Evolutionary conservation across 2,113 vertebrate species (phyloP).

Genomic region (Epinephelus lanceolatus): DNA sequence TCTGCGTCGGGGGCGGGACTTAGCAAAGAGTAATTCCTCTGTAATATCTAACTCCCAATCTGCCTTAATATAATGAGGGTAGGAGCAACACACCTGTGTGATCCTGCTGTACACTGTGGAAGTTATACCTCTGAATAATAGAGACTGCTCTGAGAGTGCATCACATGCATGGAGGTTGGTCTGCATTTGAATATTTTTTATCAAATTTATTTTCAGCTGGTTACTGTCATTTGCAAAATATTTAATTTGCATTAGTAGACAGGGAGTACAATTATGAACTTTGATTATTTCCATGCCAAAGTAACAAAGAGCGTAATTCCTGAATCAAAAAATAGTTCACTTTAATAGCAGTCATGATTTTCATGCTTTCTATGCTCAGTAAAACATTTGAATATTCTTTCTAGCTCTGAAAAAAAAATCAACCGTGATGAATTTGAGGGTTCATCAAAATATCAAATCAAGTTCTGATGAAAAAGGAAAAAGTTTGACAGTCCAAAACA

Average conservation of each 20-base stretch:
- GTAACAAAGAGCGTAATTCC: not conserved
- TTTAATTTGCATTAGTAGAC: not conserved
- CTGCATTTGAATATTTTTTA: not conserved
- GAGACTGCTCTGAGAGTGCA: too few species aligned
- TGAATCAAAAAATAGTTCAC: constrained; percentile 4
- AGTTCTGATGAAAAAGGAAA: constrained; percentile 41
- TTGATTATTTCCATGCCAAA: not conserved
- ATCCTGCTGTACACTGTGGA: too few species aligned
- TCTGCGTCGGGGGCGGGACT: too few species aligned
- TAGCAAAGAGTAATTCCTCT: too few species aligned
- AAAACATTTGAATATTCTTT: constrained; percentile 31
- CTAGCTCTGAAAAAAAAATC: constrained; percentile 21
- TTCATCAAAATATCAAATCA: constrained; percentile 50
- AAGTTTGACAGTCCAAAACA: constrained; percentile 22
- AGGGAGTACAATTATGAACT: not conserved
- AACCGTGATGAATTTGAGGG: constrained; percentile 22
- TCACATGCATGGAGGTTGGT: too few species aligned
- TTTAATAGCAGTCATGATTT: not conserved
- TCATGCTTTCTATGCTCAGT: not conserved
- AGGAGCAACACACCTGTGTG: too few species aligned
- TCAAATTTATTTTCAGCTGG: not conserved
- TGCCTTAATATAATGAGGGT: too few species aligned
- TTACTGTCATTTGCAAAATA: not conserved
- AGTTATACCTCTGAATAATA: too few species aligned
- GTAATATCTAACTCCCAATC: too few species aligned